Evolutionary conservation across 1,140 invertebrate genomes (phyloP).

Genomic region (Sarcophaga peregrina): DNA sequence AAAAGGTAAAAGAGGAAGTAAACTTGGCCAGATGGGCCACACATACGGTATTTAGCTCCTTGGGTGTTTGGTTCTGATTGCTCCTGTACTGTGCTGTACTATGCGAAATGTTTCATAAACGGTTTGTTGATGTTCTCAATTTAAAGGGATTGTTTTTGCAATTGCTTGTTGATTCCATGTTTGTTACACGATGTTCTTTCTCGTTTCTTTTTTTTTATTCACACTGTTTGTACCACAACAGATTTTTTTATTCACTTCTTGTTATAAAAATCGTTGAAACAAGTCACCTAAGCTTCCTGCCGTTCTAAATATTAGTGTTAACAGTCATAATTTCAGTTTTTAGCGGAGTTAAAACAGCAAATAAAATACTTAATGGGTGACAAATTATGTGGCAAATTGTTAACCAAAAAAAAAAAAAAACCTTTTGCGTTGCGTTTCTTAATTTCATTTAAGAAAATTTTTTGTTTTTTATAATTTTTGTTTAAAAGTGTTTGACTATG

Average conservation of each 20-base stretch:
- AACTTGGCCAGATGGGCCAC: no score
- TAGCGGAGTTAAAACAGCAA: neutral
- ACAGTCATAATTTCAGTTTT: constrained; percentile 34
- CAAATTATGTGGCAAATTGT: constrained; percentile 38
- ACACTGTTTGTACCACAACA: neutral
- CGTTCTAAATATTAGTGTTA: neutral
- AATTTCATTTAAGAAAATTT: no score
- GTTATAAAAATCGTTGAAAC: neutral
- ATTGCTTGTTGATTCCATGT: neutral
- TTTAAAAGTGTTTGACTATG: no score
- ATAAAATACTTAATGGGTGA: constrained; percentile 26
- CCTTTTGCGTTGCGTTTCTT: no score
- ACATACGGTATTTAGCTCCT: no score
- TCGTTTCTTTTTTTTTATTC: neutral
- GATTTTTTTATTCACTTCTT: neutral
- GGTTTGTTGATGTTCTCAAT: constrained; percentile 36
- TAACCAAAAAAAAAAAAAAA: neutral
- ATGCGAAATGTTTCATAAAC: no score
- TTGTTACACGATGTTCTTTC: constrained; percentile 16
- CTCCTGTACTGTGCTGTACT: no score
- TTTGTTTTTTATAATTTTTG: no score
- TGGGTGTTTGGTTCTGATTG: no score
- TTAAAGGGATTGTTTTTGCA: constrained; percentile 36
- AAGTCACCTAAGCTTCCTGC: neutral
- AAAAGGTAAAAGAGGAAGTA: no score